These are phyloP conservation scores for Onychostoma macrolepis DNA, from an alignment of 2,113 vertebrate genomes.

Conservation along the genomic window DNA sequence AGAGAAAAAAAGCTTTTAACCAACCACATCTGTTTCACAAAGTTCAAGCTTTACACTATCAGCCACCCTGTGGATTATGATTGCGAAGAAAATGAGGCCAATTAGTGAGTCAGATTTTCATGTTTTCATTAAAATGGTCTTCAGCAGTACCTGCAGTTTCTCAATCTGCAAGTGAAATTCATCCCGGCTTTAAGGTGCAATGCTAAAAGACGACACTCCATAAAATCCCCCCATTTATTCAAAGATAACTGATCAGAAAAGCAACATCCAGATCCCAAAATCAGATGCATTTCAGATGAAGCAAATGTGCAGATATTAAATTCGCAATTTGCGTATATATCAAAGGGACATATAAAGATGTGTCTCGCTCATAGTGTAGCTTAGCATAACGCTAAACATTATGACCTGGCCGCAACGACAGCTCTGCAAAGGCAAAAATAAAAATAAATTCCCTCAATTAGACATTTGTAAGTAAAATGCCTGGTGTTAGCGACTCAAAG, in stretches of 20 bases:
- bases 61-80: constrained; percentile 14
- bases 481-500: constrained; percentile 74
- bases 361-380: constrained; percentile 42
- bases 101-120: constrained; percentile 30
- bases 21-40: constrained; percentile 10
- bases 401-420: constrained; percentile 61
- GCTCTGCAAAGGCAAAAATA: constrained; percentile 76
- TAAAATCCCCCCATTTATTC: constrained; percentile 35
- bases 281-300: background rate
- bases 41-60: background rate
- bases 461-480: constrained; percentile 73
- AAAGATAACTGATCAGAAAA: background rate
- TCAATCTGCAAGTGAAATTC: background rate
- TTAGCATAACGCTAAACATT: constrained; percentile 65
- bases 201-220: background rate
- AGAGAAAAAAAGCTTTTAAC: background rate
- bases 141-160: background rate
- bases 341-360: constrained; percentile 8
- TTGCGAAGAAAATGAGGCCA: constrained; percentile 1
- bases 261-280: background rate
- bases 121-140: constrained; percentile 26
- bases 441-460: constrained; percentile 83
- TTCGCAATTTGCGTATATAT: background rate
- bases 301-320: background rate
- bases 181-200: background rate